Evolutionary conservation across 1,140 invertebrate genomes (phyloP), one percentile per base, ranked within the genome.

Genomic region (Amyelois transitella): DNA sequence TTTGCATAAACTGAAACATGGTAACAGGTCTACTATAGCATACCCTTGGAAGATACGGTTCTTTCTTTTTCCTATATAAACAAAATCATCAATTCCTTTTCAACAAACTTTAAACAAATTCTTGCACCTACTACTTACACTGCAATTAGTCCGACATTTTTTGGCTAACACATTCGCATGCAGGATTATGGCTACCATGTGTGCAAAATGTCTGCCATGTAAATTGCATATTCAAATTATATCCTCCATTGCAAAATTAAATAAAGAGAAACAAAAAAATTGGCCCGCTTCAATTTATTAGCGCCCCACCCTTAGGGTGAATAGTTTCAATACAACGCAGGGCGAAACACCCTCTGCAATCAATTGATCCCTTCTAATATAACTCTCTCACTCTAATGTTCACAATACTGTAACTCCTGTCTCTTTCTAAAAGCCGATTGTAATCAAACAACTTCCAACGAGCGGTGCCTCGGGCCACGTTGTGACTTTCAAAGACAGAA

Each of bases 261-360:
- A 86, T 82, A 84, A 71, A 68, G 56, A 75, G 77, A 82, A 82
- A 83, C 75, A 82, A 86, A 84, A 81, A 82, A 81, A 80, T 57
- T 66, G 63, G 66, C 66, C 63, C 66, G 74, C 69, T 75, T 73
- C 62, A 72, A 55, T 55, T 38, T 45, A 63, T 55, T 63, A 61
- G 62, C 61, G 60, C 78, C 75, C 80, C 77, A 75, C 80, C 82
- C 77, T 70, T 66, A 76, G 55, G 63, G 55, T 68, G 68, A 66
- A 1, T 22, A 28, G 21, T 61, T 68, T 75, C 64, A 67, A 75
- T 76, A 75, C 60, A 75, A 62, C 63, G 58, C 65, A 79, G 80
- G 78, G 82, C 70, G 74, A 69, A 53, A 66, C 76, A 83, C 81
- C 79, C 81, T 79, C 66, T 66, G 62, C 62, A 77, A 79, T 81